Evolutionary conservation across 2,113 vertebrate genomes (phyloP).

Genomic region (Panurus biarmicus): DNA sequence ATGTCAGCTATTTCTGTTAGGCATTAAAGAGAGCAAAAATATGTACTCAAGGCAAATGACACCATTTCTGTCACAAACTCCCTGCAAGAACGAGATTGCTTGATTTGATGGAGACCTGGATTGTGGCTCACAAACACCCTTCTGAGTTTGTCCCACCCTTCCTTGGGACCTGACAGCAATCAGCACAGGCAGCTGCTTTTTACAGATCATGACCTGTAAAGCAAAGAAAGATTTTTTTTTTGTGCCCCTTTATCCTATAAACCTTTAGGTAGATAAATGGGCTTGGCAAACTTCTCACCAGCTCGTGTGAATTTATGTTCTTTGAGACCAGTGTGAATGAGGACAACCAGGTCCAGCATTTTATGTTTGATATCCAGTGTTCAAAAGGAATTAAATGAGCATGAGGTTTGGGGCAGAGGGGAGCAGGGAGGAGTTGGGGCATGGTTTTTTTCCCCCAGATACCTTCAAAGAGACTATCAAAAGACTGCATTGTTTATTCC

Average conservation of each 20-base stretch:
- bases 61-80: background rate
- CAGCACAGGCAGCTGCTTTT: background rate
- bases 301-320: background rate
- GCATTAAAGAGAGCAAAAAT: background rate
- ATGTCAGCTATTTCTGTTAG: background rate
- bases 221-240: background rate
- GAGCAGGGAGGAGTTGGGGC: background rate
- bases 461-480: background rate
- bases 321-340: background rate
- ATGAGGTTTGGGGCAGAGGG: rapidly evolving
- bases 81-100: background rate
- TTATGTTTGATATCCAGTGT: background rate
- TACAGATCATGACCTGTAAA: background rate
- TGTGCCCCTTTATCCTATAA: background rate
- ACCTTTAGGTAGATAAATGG: background rate
- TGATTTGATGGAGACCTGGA: background rate
- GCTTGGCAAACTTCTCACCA: background rate
- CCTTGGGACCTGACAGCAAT: background rate
- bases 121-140: background rate
- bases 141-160: background rate
- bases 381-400: background rate
- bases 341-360: background rate
- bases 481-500: background rate
- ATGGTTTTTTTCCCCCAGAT: background rate
- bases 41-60: background rate